Evolutionary conservation across 2,888 invertebrate species (phyloP).

Genomic region (Notodonta ziczac): DNA sequence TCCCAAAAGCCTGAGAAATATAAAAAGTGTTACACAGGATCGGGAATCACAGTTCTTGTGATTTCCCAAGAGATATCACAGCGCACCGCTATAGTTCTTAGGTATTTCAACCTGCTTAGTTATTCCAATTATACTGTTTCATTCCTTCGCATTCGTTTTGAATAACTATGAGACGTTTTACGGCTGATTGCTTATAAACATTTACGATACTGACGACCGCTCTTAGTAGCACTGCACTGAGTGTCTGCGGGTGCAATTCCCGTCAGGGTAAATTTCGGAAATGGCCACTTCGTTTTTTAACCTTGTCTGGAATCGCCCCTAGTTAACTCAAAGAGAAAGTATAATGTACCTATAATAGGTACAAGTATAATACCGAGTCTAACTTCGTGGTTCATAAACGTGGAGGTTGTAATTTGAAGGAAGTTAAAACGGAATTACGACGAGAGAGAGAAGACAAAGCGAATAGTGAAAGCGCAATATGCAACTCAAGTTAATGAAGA

Average conservation of each 20-base stretch:
- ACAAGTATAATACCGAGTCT: neutral
- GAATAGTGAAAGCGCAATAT: conserved; percentile 36
- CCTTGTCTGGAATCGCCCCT: no score
- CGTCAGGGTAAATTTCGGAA: no score
- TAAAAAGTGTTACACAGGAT: conserved; percentile 20
- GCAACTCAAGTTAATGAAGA: conserved; percentile 66
- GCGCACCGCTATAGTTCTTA: conserved; percentile 35
- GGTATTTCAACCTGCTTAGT: neutral
- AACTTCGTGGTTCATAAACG: conserved; percentile 17
- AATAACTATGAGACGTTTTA: no score
- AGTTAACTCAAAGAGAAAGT: no score
- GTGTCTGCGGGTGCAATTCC: no score
- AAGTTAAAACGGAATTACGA: conserved; percentile 25
- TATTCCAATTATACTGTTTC: neutral
- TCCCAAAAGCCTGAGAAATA: neutral
- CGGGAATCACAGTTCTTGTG: conserved; percentile 50
- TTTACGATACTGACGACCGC: no score
- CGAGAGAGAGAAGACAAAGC: conserved; percentile 26
- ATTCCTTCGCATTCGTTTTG: no score
- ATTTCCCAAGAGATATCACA: conserved; percentile 62
- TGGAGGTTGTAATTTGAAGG: conserved; percentile 12
- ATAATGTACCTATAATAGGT: no score
- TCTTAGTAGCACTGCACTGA: no score
- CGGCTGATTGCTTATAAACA: no score
- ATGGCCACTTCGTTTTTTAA: no score